Evolutionary conservation across 1,140 invertebrate genomes (phyloP).

Genomic region (Grapholita molesta): DNA sequence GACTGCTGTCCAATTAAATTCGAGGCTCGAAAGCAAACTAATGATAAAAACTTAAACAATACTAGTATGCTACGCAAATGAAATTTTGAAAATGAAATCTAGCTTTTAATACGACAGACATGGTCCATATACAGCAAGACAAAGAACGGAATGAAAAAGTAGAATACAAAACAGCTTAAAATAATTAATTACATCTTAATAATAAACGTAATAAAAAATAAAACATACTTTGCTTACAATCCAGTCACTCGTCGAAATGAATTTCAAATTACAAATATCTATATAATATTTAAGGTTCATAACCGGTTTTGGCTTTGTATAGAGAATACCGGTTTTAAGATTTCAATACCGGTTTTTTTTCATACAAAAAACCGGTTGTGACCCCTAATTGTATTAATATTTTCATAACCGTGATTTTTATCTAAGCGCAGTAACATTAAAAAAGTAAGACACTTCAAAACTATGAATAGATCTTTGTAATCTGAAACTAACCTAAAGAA

Average conservation of each 20-base stretch:
- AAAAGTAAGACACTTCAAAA: neutral
- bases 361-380: too few species aligned
- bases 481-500: neutral
- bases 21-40: neutral
- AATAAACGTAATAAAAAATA: slow-evolving; percentile 58
- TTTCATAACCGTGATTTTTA: neutral
- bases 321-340: too few species aligned
- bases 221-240: slow-evolving; percentile 42
- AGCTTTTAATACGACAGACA: neutral
- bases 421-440: neutral
- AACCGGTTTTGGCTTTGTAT: too few species aligned
- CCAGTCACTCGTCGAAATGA: slow-evolving; percentile 28
- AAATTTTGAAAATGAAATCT: neutral
- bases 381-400: too few species aligned
- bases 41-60: neutral
- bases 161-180: slow-evolving; percentile 49
- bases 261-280: neutral
- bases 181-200: slow-evolving; percentile 44
- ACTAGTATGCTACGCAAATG: neutral
- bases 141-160: slow-evolving; percentile 60
- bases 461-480: neutral
- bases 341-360: too few species aligned
- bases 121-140: slow-evolving; percentile 18
- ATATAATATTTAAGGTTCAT: neutral
- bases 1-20: neutral